These are phyloP conservation scores for Vanacampus margaritifer DNA, from an alignment of 2,113 vertebrate genomes.

Conservation along the genomic window DNA sequence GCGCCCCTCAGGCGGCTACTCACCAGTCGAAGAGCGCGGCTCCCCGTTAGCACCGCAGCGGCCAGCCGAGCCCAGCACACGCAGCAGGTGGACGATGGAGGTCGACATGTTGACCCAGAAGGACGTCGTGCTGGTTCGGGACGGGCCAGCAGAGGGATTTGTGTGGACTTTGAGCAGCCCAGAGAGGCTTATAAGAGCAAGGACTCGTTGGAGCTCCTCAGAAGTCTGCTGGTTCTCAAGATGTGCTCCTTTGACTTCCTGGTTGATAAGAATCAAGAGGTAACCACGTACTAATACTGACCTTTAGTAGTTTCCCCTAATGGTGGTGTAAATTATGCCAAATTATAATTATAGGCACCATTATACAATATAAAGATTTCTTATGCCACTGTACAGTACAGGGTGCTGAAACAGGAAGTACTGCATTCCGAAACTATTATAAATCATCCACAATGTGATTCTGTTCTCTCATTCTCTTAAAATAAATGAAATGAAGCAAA, in stretches of 20 bases:
- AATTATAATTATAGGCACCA: neutral
- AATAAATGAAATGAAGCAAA: neutral
- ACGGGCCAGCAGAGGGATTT: constrained; percentile 23
- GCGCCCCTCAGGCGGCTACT: constrained; percentile 7
- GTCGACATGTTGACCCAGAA: constrained; percentile 1
- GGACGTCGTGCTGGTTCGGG: constrained; percentile 4
- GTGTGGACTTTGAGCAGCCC: constrained; percentile 68
- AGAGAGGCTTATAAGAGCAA: constrained; percentile 79
- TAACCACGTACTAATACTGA: constrained; percentile 18
- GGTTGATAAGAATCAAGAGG: constrained; percentile 75
- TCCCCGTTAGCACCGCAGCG: constrained; percentile 14
- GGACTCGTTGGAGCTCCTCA: constrained; percentile 72
- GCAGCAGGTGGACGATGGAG: constrained; percentile 1
- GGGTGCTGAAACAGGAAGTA: neutral
- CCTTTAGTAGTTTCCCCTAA: neutral
- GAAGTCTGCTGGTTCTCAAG: constrained; percentile 75
- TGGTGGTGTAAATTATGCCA: neutral
- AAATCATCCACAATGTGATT: neutral
- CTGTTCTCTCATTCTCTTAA: neutral
- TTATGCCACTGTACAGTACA: neutral
- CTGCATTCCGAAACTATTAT: neutral
- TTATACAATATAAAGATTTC: neutral
- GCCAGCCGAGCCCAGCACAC: constrained; percentile 15
- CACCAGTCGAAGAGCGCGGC: constrained; percentile 11
- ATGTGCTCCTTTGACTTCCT: constrained; percentile 73